Conservation (phyloP, 2,113 vertebrate genomes). For the Peromyscus polionotus region DNA sequence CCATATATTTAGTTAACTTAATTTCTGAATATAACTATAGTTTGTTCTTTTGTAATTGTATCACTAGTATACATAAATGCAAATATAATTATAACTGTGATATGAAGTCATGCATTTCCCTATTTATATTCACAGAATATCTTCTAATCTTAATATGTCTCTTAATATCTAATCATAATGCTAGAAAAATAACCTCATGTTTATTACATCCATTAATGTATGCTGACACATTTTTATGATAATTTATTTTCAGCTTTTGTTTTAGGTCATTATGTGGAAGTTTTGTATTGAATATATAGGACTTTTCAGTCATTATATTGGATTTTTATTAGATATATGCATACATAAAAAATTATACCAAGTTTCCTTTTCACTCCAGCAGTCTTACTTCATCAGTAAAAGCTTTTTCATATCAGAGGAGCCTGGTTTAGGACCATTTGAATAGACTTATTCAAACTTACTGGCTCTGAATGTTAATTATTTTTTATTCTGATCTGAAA, state of each 20-base stretch:
- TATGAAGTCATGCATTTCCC: background rate
- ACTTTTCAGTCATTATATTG: background rate
- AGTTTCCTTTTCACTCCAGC: background rate
- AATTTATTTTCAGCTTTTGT: background rate
- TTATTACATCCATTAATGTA: background rate
- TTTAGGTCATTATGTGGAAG: background rate
- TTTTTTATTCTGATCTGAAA: background rate
- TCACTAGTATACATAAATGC: background rate
- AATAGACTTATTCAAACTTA: background rate
- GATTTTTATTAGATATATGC: background rate
- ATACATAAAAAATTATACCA: background rate
- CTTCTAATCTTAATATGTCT: background rate
- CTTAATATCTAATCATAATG: background rate
- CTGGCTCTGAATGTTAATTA: background rate
- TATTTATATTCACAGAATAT: background rate
- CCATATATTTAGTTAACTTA: background rate
- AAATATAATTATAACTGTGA: background rate
- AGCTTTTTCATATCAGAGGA: background rate
- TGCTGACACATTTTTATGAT: background rate
- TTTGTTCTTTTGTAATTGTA: background rate
- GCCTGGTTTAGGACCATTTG: background rate
- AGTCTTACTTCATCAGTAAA: background rate
- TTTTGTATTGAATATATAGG: background rate
- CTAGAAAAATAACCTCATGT: background rate
- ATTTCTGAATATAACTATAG: too few species aligned